These are phyloP conservation scores for Leguminivora glycinivorella DNA, from an alignment of 1,140 invertebrate genomes.

Conservation along the genomic window DNA sequence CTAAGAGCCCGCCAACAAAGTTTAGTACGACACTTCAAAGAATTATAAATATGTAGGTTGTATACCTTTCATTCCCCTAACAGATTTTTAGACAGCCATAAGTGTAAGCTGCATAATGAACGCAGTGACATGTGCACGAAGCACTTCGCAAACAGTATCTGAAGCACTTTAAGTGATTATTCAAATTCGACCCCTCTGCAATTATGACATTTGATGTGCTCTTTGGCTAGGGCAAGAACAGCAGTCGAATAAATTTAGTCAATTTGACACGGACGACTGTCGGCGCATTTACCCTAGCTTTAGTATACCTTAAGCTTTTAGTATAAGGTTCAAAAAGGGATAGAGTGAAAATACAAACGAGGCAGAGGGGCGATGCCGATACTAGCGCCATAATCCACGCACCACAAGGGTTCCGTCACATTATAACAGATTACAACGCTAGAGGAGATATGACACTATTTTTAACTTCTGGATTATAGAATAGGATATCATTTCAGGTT, in stretches of 20 bases:
- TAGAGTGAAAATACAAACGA: neutral
- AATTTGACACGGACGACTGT: constrained; percentile 60
- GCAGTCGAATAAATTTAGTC: constrained; percentile 74
- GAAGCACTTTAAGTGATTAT: constrained; percentile 52
- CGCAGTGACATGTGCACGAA: constrained; percentile 34
- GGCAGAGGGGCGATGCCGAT: constrained; percentile 10
- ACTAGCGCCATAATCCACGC: neutral
- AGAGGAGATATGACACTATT: neutral
- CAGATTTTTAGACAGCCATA: neutral
- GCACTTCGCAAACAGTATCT: constrained; percentile 36
- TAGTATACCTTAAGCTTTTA: too few relatives aligned
- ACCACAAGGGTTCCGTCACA: neutral
- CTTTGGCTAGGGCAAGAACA: constrained; percentile 46
- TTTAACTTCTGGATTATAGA: too few relatives aligned
- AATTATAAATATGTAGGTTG: too few relatives aligned
- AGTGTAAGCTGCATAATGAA: constrained; percentile 13
- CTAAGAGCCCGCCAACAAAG: too few relatives aligned
- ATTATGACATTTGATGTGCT: constrained; percentile 71
- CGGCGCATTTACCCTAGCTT: neutral
- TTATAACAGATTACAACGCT: neutral
- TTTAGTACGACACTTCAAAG: too few relatives aligned
- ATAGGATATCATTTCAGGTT: too few relatives aligned
- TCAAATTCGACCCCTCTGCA: constrained; percentile 59
- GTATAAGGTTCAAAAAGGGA: too few relatives aligned
- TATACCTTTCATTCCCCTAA: too few relatives aligned